phyloP scores from a whole-genome alignment of 2,888 invertebrate genomes.

The Strigamia maritima region DNA sequence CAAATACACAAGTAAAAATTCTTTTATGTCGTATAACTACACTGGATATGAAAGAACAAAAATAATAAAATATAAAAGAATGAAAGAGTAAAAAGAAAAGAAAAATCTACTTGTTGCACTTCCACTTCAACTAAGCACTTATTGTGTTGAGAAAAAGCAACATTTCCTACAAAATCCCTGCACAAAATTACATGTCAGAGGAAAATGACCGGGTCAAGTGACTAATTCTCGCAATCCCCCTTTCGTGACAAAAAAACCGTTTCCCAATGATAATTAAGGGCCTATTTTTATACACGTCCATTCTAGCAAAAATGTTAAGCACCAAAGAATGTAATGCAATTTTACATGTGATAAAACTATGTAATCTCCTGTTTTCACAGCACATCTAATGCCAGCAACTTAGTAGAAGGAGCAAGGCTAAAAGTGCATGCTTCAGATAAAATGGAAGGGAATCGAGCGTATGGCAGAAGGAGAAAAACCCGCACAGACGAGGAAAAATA shows the following conservation, averaged over 20 bases:
- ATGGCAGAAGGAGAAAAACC: background rate
- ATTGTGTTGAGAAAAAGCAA: background rate
- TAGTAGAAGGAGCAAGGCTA: conserved; percentile 11
- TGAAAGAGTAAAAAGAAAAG: background rate
- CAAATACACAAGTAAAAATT: background rate
- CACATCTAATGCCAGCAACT: background rate
- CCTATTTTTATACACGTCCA: too few relatives aligned
- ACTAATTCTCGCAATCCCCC: background rate
- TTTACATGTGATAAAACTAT: conserved; percentile 7
- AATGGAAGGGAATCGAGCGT: conserved; percentile 10
- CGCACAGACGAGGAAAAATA: conserved; percentile 8
- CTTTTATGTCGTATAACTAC: background rate
- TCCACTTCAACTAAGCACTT: background rate
- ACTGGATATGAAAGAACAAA: background rate
- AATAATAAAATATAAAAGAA: background rate
- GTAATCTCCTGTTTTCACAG: conserved; percentile 15
- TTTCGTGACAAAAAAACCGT: too few relatives aligned
- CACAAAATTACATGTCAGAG: background rate
- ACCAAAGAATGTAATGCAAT: background rate
- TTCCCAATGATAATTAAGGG: too few relatives aligned
- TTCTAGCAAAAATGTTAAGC: background rate
- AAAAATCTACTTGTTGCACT: background rate
- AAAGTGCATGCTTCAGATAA: conserved; percentile 18
- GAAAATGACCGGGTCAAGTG: conserved; percentile 4
- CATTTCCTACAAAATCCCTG: background rate